Percentiles rank a stretch among this genome's conserved stretches.
phyloP scores from a whole-genome alignment of 2,113 vertebrate genomes.

The Colossoma macropomum region DNA sequence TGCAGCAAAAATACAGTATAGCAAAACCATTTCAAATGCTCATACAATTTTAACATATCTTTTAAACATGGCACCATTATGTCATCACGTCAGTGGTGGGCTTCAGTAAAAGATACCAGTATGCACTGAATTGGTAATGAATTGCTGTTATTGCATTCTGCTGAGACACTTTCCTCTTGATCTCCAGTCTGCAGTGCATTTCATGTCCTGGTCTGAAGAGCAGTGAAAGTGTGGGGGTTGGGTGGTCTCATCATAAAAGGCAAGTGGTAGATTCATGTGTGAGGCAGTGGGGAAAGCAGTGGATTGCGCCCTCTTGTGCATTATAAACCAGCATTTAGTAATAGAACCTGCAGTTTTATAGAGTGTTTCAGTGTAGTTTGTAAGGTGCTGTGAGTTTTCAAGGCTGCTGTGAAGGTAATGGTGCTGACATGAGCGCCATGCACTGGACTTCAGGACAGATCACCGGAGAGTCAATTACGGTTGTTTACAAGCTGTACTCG shows the following conservation, averaged over 20 bases:
- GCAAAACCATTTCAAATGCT: neutral
- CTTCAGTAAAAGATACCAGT: neutral
- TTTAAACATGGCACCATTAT: neutral
- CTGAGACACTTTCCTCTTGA: neutral
- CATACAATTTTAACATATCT: neutral
- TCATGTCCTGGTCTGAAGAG: slow-evolving; percentile 1
- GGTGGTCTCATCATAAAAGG: neutral
- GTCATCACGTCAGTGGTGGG: neutral
- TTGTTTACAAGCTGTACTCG: slow-evolving; percentile 34
- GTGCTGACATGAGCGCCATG: neutral
- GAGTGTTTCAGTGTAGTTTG: neutral
- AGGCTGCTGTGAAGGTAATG: slow-evolving; percentile 12
- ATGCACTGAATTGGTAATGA: neutral
- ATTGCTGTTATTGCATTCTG: slow-evolving; percentile 6
- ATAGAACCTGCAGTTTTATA: neutral
- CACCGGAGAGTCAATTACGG: slow-evolving; percentile 9
- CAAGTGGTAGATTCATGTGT: slow-evolving; percentile 14
- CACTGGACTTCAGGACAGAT: neutral
- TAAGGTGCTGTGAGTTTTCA: neutral
- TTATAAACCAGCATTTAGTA: slow-evolving; percentile 4
- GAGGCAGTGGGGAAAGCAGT: neutral
- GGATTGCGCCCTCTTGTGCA: neutral
- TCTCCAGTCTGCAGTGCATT: neutral
- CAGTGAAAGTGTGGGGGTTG: slow-evolving; percentile 4
- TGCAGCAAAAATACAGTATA: neutral